A percentile compares a stretch with the other conserved stretches of the same genome.
Evolutionary conservation across 2,888 invertebrate genomes (phyloP).

Genomic region (Mythimna pallens): DNA sequence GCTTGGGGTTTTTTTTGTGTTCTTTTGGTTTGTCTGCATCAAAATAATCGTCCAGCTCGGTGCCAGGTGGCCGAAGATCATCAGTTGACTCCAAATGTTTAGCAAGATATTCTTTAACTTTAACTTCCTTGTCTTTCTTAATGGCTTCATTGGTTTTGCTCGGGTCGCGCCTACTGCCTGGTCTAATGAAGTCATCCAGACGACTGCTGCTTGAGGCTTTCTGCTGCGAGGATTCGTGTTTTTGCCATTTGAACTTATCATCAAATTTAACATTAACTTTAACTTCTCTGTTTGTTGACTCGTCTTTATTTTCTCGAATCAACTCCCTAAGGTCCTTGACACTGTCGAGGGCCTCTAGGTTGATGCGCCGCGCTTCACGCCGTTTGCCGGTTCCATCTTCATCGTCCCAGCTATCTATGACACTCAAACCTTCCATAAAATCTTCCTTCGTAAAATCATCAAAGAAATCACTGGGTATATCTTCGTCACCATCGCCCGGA

Average conservation of each 20-base stretch:
- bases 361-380: constrained; percentile 61
- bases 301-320: constrained; percentile 68
- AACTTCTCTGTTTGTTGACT: constrained; percentile 30
- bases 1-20: constrained; percentile 56
- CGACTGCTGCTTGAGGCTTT: constrained; percentile 65
- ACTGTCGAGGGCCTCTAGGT: constrained; percentile 71
- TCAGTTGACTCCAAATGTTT: constrained; percentile 83
- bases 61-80: constrained; percentile 85
- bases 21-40: constrained; percentile 68
- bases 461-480: constrained; percentile 88
- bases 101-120: constrained; percentile 84
- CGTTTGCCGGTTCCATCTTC: constrained; percentile 56
- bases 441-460: constrained; percentile 87
- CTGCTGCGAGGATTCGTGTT: constrained; percentile 26
- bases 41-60: constrained; percentile 85
- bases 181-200: constrained; percentile 81
- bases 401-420: constrained; percentile 86
- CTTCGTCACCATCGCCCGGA: constrained; percentile 76
- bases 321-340: constrained; percentile 81
- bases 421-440: constrained; percentile 87
- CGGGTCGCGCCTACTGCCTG: constrained; percentile 86
- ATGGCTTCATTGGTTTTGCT: constrained; percentile 86
- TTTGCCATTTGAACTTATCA: constrained; percentile 49
- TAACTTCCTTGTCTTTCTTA: constrained; percentile 84
- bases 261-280: constrained; percentile 21